These are phyloP conservation scores for Micronycteris hirsuta DNA, from an alignment of 2,113 vertebrate species.

Conservation along the genomic window DNA sequence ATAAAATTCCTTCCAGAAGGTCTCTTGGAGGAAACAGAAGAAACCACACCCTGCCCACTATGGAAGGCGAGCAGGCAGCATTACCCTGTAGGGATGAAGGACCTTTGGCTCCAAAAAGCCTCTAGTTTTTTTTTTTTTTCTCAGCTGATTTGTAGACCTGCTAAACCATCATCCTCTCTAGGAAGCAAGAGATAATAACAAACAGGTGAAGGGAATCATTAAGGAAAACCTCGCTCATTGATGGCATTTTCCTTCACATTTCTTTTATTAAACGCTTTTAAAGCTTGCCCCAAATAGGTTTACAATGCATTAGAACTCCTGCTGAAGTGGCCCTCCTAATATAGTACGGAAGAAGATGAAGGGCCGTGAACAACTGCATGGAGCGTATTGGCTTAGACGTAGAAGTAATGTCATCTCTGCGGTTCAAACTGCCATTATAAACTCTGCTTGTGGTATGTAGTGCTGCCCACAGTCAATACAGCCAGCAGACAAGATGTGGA, in stretches of 20 bases:
- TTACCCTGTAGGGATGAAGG: background rate
- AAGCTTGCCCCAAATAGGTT: conserved; percentile 34
- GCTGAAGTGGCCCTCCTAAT: background rate
- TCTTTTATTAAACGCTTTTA: conserved; percentile 61
- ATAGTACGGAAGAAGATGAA: background rate
- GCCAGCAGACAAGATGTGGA: background rate
- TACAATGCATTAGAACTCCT: conserved; percentile 29
- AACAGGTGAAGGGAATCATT: conserved; percentile 20
- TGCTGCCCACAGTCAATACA: conserved; percentile 32
- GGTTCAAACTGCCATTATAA: conserved; percentile 8
- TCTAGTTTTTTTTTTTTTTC: background rate
- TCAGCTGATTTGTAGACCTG: background rate
- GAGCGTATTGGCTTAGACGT: background rate
- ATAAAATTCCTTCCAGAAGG: conserved; percentile 29
- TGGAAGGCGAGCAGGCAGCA: background rate
- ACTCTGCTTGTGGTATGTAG: background rate
- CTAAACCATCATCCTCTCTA: conserved; percentile 46
- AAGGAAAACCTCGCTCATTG: background rate
- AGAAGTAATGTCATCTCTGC: background rate
- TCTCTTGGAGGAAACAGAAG: background rate
- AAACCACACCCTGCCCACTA: conserved; percentile 44
- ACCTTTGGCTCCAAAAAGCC: conserved; percentile 43
- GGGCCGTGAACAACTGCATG: background rate
- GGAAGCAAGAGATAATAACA: conserved; percentile 28
- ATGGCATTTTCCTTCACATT: background rate